Base-by-base conservation (phyloP, 2,113 vertebrate genomes). In the Zosterops borbonicus region DNA sequence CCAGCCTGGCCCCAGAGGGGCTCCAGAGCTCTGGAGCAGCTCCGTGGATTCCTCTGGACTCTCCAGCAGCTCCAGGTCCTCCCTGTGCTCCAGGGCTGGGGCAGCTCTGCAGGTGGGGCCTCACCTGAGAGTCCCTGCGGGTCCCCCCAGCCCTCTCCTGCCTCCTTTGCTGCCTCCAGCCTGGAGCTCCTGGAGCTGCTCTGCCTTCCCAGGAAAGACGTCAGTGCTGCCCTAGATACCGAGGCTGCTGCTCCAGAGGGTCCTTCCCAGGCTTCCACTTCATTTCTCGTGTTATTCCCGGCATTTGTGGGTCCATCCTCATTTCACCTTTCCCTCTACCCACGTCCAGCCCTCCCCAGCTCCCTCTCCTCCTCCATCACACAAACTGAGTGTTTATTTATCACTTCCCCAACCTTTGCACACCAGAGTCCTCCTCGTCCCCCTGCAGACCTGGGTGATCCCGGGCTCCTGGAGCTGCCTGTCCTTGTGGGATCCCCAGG, bases 201-300 rank as follows among this genome's bases (percentile, higher is more conserved):
- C 39, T 22, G 78, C 23, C 52, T 85, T 42, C 70, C 78, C 42
- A 14, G 55, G 31, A 49, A 58, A 17, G 33, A 41, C 78, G 47
- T 88, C 94, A 94, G 82, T 2, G 81, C 94, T 92, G 95, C 91
- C 94, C 95, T 31, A 90, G 74, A 93, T 85, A 67, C 85, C 1
- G 9, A 37, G 31, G 3, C 88, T 70, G 92, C 78, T 17, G 27
- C 20, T 14, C 73, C 59, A 4, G 20, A 33, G 4, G 0, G 7
- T 3, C 90, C 62, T 55, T 69, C 17, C 73, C 92, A 65, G 35
- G 12, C 53, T 28, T 15, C 60, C 83, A 33, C 64, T 4, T 22
- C 1, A 13, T 24, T 44, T 7, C 71, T 39, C 6, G 0, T 0
- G 11, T 90, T n/a, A 25, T n/a, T 68, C 88, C 68, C 83, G 17